phyloP scores from a whole-genome alignment of 2,113 vertebrate species.

The Meles meles region DNA sequence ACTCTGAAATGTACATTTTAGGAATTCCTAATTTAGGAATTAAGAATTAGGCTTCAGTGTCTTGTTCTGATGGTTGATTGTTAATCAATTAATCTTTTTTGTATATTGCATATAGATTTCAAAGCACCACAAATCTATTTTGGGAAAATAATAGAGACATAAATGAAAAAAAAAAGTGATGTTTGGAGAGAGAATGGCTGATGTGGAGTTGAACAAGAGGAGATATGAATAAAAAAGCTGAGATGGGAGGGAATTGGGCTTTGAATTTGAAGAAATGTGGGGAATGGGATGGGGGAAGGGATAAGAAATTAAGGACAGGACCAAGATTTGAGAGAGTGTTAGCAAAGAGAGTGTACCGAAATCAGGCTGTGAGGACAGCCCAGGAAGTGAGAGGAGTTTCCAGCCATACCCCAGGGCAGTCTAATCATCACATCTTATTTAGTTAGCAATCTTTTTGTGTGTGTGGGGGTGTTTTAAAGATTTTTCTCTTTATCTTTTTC shows the following conservation, averaged over 20 bases:
- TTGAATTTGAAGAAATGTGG: neutral
- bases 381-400: neutral
- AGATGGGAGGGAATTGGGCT: neutral
- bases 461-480: neutral
- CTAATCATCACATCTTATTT: neutral
- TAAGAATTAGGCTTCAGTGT: neutral
- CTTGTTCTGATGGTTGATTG: neutral
- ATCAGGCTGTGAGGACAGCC: neutral
- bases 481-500: slow-evolving; percentile 11
- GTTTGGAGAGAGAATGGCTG: neutral
- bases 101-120: neutral
- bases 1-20: neutral
- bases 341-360: neutral
- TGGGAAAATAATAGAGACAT: neutral
- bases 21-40: no score
- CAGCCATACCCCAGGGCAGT: neutral
- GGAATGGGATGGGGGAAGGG: neutral
- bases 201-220: neutral
- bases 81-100: neutral
- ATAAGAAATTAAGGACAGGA: neutral
- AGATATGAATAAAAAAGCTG: neutral
- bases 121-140: neutral
- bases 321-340: neutral
- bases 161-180: neutral
- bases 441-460: neutral